phyloP scores from a whole-genome alignment of 1,140 invertebrate species.

The Rhagoletis pomonella region DNA sequence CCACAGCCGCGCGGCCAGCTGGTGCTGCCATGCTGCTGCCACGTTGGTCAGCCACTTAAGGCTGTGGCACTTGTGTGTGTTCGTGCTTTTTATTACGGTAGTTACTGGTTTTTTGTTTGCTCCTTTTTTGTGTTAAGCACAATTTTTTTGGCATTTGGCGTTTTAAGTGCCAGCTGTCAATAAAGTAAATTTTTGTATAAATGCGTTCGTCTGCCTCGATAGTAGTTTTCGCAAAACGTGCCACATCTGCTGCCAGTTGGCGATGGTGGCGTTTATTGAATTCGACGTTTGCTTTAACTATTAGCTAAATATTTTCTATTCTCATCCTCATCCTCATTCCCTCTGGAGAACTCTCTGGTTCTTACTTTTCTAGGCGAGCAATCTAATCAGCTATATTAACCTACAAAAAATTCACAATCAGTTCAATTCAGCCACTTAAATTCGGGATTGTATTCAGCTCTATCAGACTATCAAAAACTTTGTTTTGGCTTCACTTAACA shows the following conservation, averaged over 20 bases:
- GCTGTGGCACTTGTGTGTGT: background rate
- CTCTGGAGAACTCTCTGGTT: too few relatives aligned
- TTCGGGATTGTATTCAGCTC: too few relatives aligned
- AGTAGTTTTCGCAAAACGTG: background rate
- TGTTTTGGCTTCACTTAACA: too few relatives aligned
- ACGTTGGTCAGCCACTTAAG: conserved; percentile 26
- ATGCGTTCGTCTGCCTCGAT: background rate
- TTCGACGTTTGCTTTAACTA: background rate
- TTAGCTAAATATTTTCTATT: too few relatives aligned
- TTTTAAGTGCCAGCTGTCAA: conserved; percentile 44
- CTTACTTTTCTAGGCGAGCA: too few relatives aligned
- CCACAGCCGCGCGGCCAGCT: conserved; percentile 1
- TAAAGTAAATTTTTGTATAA: conserved; percentile 18
- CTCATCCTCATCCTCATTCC: too few relatives aligned
- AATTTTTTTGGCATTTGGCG: background rate
- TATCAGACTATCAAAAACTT: too few relatives aligned
- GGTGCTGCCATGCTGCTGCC: background rate
- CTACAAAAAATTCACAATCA: too few relatives aligned
- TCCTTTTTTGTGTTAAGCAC: background rate
- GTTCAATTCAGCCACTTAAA: too few relatives aligned
- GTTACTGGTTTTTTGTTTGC: background rate
- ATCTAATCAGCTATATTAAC: too few relatives aligned
- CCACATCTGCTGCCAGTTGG: conserved; percentile 12
- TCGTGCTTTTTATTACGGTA: background rate
- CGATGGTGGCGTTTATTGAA: background rate